Conservation (phyloP, 2,888 invertebrate species). For the Theodoxus fluviatilis region DNA sequence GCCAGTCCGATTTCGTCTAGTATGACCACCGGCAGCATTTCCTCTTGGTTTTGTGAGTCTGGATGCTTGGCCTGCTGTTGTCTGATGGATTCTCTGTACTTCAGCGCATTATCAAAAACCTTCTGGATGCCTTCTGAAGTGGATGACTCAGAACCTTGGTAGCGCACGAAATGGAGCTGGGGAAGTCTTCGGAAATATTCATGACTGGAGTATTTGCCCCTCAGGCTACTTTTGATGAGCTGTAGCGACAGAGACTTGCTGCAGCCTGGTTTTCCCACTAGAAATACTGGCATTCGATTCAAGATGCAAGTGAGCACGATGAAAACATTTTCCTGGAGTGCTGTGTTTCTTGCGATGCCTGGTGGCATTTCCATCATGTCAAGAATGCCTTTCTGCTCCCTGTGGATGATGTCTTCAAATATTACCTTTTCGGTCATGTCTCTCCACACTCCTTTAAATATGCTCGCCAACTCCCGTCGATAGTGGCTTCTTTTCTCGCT, state of each 20-base stretch:
- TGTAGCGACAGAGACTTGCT: slow-evolving; percentile 34
- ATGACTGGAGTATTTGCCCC: slow-evolving; percentile 28
- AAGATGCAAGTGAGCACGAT: slow-evolving; percentile 29
- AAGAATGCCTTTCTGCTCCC: slow-evolving; percentile 30
- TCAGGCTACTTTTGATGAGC: slow-evolving; percentile 28
- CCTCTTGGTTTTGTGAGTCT: slow-evolving; percentile 19
- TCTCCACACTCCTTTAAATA: background rate
- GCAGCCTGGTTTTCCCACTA: slow-evolving; percentile 34
- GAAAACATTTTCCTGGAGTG: slow-evolving; percentile 33
- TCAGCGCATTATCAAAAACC: slow-evolving; percentile 32
- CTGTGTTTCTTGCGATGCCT: slow-evolving; percentile 30
- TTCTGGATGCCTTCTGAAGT: slow-evolving; percentile 37
- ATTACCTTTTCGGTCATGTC: slow-evolving; percentile 10
- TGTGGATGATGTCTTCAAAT: slow-evolving; percentile 17
- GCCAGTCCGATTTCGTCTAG: slow-evolving; percentile 39
- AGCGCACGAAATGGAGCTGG: slow-evolving; percentile 25
- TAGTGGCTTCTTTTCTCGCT: slow-evolving; percentile 2
- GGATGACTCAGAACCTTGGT: slow-evolving; percentile 33
- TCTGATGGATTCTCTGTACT: slow-evolving; percentile 17
- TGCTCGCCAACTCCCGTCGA: background rate
- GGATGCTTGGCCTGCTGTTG: too few relatives aligned
- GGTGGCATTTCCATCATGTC: slow-evolving; percentile 30
- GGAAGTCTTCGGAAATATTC: slow-evolving; percentile 27
- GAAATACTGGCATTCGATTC: slow-evolving; percentile 30
- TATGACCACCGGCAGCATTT: slow-evolving; percentile 34